Conservation (phyloP, 2,797 vertebrate species). For the Heterohyrax brucei region DNA sequence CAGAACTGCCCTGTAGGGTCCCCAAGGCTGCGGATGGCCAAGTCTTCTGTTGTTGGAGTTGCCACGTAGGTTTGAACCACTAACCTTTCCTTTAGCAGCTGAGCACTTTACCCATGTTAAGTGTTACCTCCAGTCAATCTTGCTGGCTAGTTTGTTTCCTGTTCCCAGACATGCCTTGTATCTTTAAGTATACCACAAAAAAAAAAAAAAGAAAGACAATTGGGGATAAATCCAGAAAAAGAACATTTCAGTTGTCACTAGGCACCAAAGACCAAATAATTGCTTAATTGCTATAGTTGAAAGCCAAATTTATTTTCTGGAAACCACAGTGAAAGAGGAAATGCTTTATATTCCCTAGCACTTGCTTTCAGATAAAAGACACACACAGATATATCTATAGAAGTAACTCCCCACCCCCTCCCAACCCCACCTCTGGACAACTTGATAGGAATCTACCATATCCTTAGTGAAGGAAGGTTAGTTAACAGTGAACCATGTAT, state of each 20-base stretch:
- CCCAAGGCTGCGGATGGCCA: not conserved
- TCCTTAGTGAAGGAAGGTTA: not conserved
- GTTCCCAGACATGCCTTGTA: not conserved
- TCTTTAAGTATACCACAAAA: not conserved
- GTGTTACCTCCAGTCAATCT: not conserved
- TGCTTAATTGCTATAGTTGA: not conserved
- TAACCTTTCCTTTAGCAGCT: not conserved
- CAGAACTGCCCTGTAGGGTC: not conserved
- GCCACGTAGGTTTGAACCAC: not conserved
- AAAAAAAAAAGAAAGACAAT: not conserved
- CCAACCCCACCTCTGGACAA: not conserved
- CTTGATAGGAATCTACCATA: not conserved
- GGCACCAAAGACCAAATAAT: not conserved
- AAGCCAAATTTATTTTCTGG: not conserved
- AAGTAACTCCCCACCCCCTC: not conserved
- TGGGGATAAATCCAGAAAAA: not conserved
- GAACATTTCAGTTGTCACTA: not conserved
- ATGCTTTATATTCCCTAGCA: fast-evolving
- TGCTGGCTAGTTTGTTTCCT: not conserved
- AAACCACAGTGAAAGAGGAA: not conserved
- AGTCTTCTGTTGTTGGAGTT: not conserved
- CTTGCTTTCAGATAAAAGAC: conserved; percentile 38
- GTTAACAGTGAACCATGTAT: not conserved
- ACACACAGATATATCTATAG: not conserved
- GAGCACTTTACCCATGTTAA: not conserved